A percentile compares a stretch with the other conserved stretches of the same genome.
Conservation (phyloP, 1,140 invertebrate genomes). For the Plectrocnemia conspersa region DNA sequence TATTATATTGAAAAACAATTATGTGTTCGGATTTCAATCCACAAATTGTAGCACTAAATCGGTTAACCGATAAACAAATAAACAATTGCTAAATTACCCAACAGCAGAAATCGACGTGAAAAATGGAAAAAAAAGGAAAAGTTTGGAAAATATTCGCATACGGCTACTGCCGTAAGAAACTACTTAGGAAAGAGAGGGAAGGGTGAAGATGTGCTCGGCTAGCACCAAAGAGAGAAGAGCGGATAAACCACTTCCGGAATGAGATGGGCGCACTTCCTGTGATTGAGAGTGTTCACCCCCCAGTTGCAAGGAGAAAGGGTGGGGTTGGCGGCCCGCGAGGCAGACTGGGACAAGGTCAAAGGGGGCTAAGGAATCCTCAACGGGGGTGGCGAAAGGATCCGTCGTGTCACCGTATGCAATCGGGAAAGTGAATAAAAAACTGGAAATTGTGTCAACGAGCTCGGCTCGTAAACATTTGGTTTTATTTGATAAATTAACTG, state of each 20-base stretch:
- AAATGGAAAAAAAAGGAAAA: too few species aligned
- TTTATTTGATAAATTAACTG: too few species aligned
- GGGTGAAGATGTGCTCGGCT: constrained; percentile 1
- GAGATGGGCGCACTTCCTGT: constrained; percentile 54
- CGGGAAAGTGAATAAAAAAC: not conserved
- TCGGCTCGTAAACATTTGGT: too few species aligned
- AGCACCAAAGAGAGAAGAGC: constrained; percentile 30
- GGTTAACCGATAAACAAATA: too few species aligned
- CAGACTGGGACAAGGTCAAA: constrained; percentile 12
- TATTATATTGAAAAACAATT: too few species aligned
- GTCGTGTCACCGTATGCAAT: not conserved
- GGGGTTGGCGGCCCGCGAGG: constrained; percentile 3
- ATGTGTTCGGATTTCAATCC: too few species aligned
- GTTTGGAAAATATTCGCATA: too few species aligned
- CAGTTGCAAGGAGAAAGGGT: constrained; percentile 19
- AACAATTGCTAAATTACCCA: too few species aligned
- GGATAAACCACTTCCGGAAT: constrained; percentile 53
- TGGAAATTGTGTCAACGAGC: too few species aligned
- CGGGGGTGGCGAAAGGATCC: not conserved
- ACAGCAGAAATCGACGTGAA: too few species aligned
- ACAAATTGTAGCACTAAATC: too few species aligned
- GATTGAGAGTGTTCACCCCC: constrained; percentile 48
- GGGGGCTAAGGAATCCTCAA: not conserved
- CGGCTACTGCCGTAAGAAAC: constrained; percentile 14
- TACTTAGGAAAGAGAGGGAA: constrained; percentile 11